Base-by-base conservation (phyloP, 2,797 vertebrate genomes). In the Microtus obscurus region DNA sequence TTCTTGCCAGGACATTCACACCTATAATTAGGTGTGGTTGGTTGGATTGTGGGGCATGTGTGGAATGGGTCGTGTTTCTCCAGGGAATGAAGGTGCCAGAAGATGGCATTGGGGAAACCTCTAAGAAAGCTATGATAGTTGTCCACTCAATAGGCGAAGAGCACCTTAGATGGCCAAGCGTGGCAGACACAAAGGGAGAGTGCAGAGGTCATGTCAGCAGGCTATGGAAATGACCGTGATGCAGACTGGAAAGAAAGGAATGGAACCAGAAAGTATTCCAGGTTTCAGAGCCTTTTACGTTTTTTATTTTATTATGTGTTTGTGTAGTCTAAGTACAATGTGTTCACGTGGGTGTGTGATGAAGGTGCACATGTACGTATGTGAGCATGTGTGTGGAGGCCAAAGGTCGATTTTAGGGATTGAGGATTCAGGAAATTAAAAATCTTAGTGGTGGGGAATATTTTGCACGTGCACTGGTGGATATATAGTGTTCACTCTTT, bases 361-460 rank as follows among this genome's bases (percentile, higher is more conserved):
- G 40, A 43, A 56, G 61, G 40, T 34, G 43, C 31, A 69, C 63
- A 51, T 69, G 43, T 25, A n/a, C 31, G 6, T 51, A 34, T 83
- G 17, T 51, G 43, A 48, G 21, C 6, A 34, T 11, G 12, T 31
- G 45, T 67, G 6, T 67, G 34, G 31, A 69, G 43, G 19, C 9
- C 31, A 77, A 16, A 82, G 59, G 43, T 86, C 63, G 65, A 40
- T 87, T 91, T 40, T 91, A 45, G 21, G 29, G 10, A 6, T 7
- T 94, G 31, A 19, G 31, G 25, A 40, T 69, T n/a, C 10, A 69
- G 16, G 67, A 73, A 59, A 93, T 77, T 78, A 53, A 79, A 17
- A 92, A 90, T 77, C 89, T 89, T 82, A 91, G 56, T 63, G 34
- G 29, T 73, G n/a, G 1, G 3, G 43, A 90, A 40, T 92, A 89